These are phyloP conservation scores for Dinomys branickii DNA, from an alignment of 2,113 vertebrate species.

Conservation along the genomic window DNA sequence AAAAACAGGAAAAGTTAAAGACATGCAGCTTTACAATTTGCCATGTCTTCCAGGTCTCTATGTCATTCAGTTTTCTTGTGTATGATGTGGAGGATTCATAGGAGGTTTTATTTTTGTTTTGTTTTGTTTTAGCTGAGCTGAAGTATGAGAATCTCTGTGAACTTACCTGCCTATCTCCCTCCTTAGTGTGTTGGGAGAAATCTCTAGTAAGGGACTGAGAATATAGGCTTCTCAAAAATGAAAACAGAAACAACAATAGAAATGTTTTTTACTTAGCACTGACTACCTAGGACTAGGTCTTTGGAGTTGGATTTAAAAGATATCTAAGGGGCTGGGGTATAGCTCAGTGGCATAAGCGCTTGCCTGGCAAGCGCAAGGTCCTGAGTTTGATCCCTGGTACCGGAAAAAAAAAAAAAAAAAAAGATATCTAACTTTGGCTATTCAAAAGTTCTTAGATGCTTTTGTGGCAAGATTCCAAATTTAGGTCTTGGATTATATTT, in stretches of 20 bases:
- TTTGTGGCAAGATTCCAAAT: conserved; percentile 14
- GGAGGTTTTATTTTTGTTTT: neutral
- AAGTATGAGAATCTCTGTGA: neutral
- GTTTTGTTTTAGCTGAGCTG: neutral
- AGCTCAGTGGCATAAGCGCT: too few species aligned
- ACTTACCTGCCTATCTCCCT: neutral
- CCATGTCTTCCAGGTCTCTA: neutral
- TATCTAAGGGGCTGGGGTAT: too few species aligned
- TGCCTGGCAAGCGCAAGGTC: too few species aligned
- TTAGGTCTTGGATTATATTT: conserved; percentile 28
- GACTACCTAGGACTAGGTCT: neutral
- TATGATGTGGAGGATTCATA: neutral
- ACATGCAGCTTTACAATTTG: neutral
- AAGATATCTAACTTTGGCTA: conserved; percentile 1
- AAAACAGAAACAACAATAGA: neutral
- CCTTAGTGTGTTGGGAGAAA: neutral
- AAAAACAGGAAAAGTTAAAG: conserved; percentile 3
- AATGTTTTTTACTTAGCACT: neutral
- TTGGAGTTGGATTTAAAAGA: conserved; percentile 30
- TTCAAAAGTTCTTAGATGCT: neutral
- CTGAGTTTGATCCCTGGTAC: too few species aligned
- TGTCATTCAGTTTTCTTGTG: neutral
- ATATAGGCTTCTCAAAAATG: neutral
- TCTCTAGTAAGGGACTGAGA: neutral
- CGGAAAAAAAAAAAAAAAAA: too few species aligned